Evolutionary conservation across 2,888 invertebrate genomes (phyloP), one percentile per base, ranked within the genome.

Genomic region (Neoaliturus tenellus): DNA sequence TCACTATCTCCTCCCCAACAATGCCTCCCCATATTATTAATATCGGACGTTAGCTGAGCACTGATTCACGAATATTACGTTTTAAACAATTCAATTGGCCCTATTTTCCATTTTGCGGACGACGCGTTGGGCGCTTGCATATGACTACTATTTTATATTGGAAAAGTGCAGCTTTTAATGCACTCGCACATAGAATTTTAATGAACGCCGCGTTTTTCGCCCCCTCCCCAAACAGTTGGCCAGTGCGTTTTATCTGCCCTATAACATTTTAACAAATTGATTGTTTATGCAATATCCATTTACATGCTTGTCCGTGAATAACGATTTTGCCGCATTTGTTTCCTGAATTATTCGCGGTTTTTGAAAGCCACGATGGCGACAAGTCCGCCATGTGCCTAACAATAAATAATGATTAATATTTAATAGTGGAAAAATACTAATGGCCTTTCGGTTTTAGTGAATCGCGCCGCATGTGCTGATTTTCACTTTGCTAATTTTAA

Each of bases 101-200:
- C 71, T 41, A 80, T 67, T 83, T 73, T 39, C 83, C 67, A 80
- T 67, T 80, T 33, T 69, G 82, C 71, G 58, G 73, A 10, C 25
- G n/a, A n/a, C 58, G 23, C 8, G 33, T 20, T 20, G 20, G 80
- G 35, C 48, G 51, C 44, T 17, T 23, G 71, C 55, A 20, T 20
- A 73, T 55, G 55, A 73, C 82, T 51, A 73, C 69, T 48, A 71
- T 55, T 82, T 55, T 41, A 71, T 67, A 84, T 82, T 51, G 84
- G 82, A 84, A 84, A 84, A 84, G 75, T 84, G 82, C 82, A 82
- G 84, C 84, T 84, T 84, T 82, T 84, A 84, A 84, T 84, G 84
- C 84, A 84, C 82, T 84, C 78, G 62, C 55, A 25, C 69, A 84
- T 84, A 84, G 82, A 84, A 84, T 84, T 84, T 84, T 84, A 84